phyloP scores from a whole-genome alignment of 2,113 vertebrate species.

The Sminthopsis crassicaudata region DNA sequence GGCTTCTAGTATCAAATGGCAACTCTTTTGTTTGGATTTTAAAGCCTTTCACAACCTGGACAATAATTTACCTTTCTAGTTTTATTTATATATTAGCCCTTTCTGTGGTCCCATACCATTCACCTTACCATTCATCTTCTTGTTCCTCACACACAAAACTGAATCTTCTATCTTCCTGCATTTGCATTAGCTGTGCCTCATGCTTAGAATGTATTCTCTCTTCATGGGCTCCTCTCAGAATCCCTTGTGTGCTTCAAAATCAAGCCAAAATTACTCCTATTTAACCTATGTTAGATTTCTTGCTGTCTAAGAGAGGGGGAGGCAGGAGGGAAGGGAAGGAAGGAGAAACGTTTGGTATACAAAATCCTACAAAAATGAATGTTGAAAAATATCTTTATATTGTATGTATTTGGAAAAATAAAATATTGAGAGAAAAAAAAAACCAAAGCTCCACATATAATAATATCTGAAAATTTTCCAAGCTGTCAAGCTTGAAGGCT shows the following conservation, averaged over 20 bases:
- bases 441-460: background rate
- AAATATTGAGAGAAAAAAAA: no score
- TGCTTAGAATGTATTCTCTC: background rate
- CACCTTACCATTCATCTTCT: background rate
- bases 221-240: background rate
- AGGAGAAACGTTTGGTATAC: no score
- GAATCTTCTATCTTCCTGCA: background rate
- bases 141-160: background rate
- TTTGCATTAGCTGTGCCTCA: background rate
- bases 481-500: background rate
- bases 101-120: background rate
- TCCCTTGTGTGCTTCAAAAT: background rate
- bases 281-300: no score
- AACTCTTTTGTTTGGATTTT: background rate
- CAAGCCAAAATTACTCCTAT: background rate
- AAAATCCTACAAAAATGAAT: no score
- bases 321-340: no score
- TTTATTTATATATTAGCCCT: background rate
- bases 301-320: no score
- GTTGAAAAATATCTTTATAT: no score
- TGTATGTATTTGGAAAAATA: no score
- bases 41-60: background rate
- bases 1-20: background rate
- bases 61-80: background rate
- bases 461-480: background rate